These are phyloP conservation scores for Hystrix brachyura DNA, from an alignment of 2,113 vertebrate genomes.

Conservation along the genomic window DNA sequence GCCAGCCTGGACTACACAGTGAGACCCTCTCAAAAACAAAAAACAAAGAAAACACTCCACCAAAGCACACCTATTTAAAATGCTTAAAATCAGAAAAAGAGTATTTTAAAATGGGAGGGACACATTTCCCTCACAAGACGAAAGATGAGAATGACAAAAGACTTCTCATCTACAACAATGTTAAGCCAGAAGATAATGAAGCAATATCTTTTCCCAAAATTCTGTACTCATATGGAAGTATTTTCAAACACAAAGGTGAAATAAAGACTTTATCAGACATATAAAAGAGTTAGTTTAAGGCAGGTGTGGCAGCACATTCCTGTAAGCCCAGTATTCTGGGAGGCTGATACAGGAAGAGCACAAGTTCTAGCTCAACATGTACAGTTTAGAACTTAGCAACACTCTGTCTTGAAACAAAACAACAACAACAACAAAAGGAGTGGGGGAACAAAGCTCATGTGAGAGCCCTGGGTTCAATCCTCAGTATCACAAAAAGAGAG, in stretches of 20 bases:
- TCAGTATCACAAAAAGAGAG: too few relatives aligned
- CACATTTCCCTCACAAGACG: not conserved
- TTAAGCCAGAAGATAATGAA: not conserved
- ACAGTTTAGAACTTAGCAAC: not conserved
- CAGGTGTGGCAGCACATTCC: not conserved
- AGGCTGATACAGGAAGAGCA: not conserved
- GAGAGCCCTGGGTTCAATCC: too few relatives aligned
- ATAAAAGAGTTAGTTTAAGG: not conserved
- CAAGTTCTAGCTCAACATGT: not conserved
- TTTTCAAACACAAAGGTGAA: not conserved
- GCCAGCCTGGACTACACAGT: too few relatives aligned
- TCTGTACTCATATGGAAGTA: not conserved
- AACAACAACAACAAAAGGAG: not conserved
- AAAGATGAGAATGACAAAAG: not conserved
- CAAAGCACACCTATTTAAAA: not conserved
- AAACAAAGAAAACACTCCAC: too few relatives aligned
- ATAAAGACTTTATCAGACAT: not conserved
- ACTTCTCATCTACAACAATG: constrained; percentile 18
- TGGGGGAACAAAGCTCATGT: too few relatives aligned
- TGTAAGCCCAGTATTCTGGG: not conserved
- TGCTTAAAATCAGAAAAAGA: not conserved
- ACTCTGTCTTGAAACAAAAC: not conserved
- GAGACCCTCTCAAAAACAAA: too few relatives aligned
- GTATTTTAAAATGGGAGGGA: not conserved
- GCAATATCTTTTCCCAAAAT: not conserved